phyloP scores from a whole-genome alignment of 2,113 vertebrate species.

The Pteronura brasiliensis region DNA sequence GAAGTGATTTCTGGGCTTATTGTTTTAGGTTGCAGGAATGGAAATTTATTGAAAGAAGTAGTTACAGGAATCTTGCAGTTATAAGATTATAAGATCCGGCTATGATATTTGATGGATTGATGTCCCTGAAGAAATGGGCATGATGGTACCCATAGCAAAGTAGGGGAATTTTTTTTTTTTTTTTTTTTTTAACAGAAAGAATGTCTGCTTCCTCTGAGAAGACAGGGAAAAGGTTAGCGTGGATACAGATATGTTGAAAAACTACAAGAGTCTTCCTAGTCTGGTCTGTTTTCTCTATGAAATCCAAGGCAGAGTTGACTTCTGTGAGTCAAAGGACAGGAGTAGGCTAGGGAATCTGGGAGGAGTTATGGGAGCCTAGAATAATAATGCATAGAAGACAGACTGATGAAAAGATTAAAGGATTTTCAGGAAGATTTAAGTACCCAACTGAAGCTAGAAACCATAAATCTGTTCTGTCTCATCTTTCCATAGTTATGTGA shows the following conservation, averaged over 20 bases:
- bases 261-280: background rate
- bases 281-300: background rate
- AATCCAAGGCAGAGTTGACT: background rate
- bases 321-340: background rate
- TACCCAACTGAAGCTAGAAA: background rate
- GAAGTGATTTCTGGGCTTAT: background rate
- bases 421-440: conserved; percentile 11
- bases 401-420: conserved; percentile 23
- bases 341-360: background rate
- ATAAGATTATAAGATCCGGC: background rate
- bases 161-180: background rate
- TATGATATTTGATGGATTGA: background rate
- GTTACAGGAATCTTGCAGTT: background rate
- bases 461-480: background rate
- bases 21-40: background rate
- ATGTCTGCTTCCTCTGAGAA: background rate
- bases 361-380: background rate
- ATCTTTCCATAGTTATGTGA: background rate
- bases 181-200: background rate
- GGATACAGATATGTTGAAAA: background rate
- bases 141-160: background rate
- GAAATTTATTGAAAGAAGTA: background rate
- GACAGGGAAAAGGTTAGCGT: background rate
- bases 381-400: background rate
- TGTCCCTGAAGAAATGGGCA: background rate